These are phyloP conservation scores for Oryctes rhinoceros DNA, from an alignment of 1,140 invertebrate species.

Conservation along the genomic window DNA sequence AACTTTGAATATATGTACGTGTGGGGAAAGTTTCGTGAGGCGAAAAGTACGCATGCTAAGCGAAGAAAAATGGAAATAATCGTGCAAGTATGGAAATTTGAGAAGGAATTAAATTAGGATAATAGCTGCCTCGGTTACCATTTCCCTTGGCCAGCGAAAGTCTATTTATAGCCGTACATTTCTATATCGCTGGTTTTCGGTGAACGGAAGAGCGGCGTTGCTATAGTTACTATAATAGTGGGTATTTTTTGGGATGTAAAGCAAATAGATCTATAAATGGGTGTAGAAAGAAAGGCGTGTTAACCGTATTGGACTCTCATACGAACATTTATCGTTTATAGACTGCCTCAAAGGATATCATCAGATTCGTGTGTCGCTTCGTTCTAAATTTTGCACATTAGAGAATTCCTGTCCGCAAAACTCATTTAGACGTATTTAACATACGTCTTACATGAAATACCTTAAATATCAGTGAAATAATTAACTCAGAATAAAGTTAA, in stretches of 20 bases:
- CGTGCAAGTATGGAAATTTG: background rate
- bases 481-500: no score
- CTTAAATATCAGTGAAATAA: no score
- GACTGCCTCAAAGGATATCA: no score
- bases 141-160: background rate
- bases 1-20: background rate
- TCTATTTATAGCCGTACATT: slow-evolving; percentile 2
- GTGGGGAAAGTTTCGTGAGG: background rate
- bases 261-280: no score
- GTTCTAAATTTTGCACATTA: no score
- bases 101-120: background rate
- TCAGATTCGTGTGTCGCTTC: no score
- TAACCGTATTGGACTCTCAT: no score
- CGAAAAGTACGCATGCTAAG: background rate
- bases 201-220: background rate
- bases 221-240: background rate
- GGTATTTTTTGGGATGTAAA: background rate
- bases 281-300: no score
- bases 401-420: no score
- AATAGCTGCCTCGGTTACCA: background rate
- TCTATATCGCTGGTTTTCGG: background rate
- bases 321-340: no score
- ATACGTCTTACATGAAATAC: no score
- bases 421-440: no score
- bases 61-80: background rate